Percentiles rank a stretch among this genome's conserved stretches.
These are phyloP conservation scores for Borostomias antarcticus DNA, from an alignment of 2,797 vertebrate species.

Conservation along the genomic window DNA sequence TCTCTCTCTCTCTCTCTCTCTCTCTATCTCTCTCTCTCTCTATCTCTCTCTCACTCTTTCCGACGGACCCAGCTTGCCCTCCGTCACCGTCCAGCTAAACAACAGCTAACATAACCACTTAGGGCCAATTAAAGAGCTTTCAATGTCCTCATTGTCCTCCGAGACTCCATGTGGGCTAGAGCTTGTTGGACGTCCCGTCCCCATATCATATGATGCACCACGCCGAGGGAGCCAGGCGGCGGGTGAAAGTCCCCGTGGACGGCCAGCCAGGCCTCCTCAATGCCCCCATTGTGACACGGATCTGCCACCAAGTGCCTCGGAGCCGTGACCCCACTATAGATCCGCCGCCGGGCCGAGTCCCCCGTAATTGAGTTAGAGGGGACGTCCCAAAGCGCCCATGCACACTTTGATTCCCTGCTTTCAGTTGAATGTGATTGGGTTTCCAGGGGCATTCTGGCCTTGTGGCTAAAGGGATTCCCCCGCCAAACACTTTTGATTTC, in stretches of 20 bases:
- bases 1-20: too few species aligned
- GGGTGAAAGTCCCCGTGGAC: background rate
- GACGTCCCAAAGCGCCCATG: constrained; percentile 36
- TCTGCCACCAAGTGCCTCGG: constrained; percentile 22
- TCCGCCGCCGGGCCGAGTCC: constrained; percentile 22
- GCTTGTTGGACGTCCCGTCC: too few species aligned
- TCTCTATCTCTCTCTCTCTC: too few species aligned
- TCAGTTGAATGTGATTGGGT: constrained; percentile 52
- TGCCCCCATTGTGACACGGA: constrained; percentile 11
- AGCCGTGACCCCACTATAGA: constrained; percentile 34
- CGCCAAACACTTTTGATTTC: constrained; percentile 15
- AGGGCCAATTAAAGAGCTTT: background rate
- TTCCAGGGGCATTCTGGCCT: constrained; percentile 26
- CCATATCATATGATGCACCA: constrained; percentile 6
- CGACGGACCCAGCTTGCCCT: background rate
- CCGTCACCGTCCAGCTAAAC: background rate
- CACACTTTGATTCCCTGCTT: constrained; percentile 55
- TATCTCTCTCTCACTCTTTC: too few species aligned
- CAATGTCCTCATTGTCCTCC: background rate
- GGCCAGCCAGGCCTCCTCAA: constrained; percentile 6
- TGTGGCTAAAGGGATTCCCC: constrained; percentile 41
- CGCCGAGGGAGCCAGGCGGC: background rate
- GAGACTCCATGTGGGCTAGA: too few species aligned
- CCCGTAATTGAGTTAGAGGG: constrained; percentile 49
- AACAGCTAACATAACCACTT: background rate